A percentile compares a stretch with the other conserved stretches of the same genome.
Evolutionary conservation across 2,888 invertebrate species (phyloP).

Genomic region (Cacoxenus indagator): DNA sequence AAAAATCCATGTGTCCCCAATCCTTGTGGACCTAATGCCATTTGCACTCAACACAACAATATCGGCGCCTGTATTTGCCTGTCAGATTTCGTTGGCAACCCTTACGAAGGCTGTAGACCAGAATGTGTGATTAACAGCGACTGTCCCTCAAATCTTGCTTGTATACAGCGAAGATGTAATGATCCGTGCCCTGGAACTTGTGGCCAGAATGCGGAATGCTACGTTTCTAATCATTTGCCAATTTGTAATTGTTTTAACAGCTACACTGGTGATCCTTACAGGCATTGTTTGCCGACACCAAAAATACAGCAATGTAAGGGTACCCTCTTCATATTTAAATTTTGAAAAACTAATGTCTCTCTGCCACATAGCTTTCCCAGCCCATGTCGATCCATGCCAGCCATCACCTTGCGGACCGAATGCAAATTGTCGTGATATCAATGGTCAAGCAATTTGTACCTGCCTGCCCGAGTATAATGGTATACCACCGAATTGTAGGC

Average conservation of each 20-base stretch:
- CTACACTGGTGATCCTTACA: slow-evolving; percentile 80
- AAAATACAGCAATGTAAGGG: slow-evolving; percentile 73
- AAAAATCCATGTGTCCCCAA: slow-evolving; percentile 77
- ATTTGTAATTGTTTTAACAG: slow-evolving; percentile 79
- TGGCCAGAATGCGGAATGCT: slow-evolving; percentile 80
- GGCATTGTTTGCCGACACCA: slow-evolving; percentile 73
- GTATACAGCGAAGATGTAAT: slow-evolving; percentile 81
- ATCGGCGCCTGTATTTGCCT: slow-evolving; percentile 81
- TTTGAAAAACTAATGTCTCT: slow-evolving; percentile 14
- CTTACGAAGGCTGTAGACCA: slow-evolving; percentile 80
- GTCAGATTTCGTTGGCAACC: slow-evolving; percentile 77
- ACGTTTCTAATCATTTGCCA: slow-evolving; percentile 83
- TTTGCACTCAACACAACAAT: slow-evolving; percentile 76
- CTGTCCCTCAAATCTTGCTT: slow-evolving; percentile 80
- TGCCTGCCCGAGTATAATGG: slow-evolving; percentile 79
- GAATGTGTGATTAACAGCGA: slow-evolving; percentile 86
- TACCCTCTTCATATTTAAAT: background rate
- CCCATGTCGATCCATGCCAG: slow-evolving; percentile 73
- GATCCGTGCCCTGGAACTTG: slow-evolving; percentile 86
- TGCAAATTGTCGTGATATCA: slow-evolving; percentile 73
- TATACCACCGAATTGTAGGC: slow-evolving; percentile 82
- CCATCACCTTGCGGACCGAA: slow-evolving; percentile 79
- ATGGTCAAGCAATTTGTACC: slow-evolving; percentile 77
- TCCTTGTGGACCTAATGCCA: slow-evolving; percentile 82
- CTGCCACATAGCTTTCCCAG: slow-evolving; percentile 49